Evolutionary conservation across 2,797 vertebrate genomes (phyloP), one percentile per base, ranked within the genome.

Genomic region (Periophthalmus magnuspinnatus): DNA sequence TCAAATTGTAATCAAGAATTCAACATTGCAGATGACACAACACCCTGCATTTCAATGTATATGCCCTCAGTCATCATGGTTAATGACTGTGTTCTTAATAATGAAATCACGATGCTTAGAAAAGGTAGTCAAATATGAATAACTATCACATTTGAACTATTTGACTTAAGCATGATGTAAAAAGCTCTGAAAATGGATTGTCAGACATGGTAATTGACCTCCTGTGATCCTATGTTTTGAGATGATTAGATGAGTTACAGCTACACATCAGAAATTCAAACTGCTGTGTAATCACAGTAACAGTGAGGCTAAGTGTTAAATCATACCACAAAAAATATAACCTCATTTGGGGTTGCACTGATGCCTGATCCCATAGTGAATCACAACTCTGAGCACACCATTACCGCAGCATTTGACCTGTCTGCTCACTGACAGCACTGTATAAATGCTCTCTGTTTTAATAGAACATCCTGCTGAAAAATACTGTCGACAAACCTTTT

Each of bases 401-500:
- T 88, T 88, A 89, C 83, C 80, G 81, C 73, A 84, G 79, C 79
- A 80, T 81, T 83, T 83, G 86, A 90, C 86, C 88, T 68, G 78
- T 85, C 84, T 84, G 70, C 79, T 77, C 75, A 69, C 81, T 88
- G 87, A 86, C 90, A 89, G 77, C 83, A 80, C 83, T 85, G 77
- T 85, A 89, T 86, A 86, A 90, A 90, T 82, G 85, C 78, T 69
- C 77, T 78, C 79, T 63, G 82, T 80, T 88, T 86, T 88, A 88
- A 90, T 88, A 87, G 89, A 86, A 86, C 87, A 78, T 88, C 84
- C 67, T 77, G 77, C 84, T 83, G 77, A 86, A 81, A 86, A 90
- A 90, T 86, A 88, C n/a, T 87, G 82, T 85, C 84, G 80, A 84
- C 86, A 89, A 89, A 87, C 85, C 84, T 85, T 88, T 88, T 79